Evolutionary conservation across 2,797 vertebrate genomes (phyloP).

Genomic region (Trichosurus vulpecula): DNA sequence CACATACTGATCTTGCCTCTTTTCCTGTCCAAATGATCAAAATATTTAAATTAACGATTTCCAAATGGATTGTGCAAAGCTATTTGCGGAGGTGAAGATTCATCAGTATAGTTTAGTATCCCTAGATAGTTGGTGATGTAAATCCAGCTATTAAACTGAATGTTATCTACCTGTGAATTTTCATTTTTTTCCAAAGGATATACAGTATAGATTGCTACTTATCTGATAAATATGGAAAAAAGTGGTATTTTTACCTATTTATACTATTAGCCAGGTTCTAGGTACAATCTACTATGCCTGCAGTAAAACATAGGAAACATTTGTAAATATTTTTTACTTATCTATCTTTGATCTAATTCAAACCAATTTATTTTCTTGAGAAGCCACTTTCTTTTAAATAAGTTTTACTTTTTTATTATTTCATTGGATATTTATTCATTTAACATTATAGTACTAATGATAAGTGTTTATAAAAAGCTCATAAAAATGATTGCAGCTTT

Average conservation of each 20-base stretch:
- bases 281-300: background rate
- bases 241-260: background rate
- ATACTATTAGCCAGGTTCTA: background rate
- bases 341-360: background rate
- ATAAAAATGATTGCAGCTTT: background rate
- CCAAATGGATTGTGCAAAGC: background rate
- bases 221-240: background rate
- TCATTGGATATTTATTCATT: background rate
- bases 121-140: background rate
- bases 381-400: background rate
- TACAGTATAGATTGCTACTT: background rate
- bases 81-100: background rate
- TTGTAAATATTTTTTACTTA: background rate
- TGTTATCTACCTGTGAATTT: conserved; percentile 4
- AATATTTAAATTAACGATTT: background rate
- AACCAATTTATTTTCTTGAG: background rate
- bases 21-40: background rate
- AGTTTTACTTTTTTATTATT: background rate
- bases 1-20: background rate
- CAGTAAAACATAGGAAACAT: background rate
- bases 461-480: background rate
- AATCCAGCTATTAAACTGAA: background rate
- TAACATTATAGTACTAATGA: background rate
- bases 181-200: background rate
- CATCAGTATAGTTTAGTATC: background rate